Percentiles rank a stretch among this genome's conserved stretches.
These are phyloP conservation scores for Tetragonula carbonaria DNA, from an alignment of 2,888 invertebrate genomes.

Conservation along the genomic window DNA sequence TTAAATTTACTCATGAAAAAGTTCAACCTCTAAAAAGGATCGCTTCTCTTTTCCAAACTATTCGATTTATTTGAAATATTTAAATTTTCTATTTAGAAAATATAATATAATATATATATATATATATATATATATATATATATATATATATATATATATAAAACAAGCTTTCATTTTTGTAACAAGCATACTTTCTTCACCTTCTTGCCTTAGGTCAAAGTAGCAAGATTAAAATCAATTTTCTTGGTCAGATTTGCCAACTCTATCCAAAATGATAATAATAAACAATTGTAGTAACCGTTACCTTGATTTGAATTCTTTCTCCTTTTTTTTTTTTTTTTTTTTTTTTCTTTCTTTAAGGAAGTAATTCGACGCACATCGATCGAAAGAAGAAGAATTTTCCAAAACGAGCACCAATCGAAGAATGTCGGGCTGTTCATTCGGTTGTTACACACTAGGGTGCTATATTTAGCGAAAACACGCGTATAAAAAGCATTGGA, in stretches of 20 bases:
- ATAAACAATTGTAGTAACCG: neutral
- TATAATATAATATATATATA: too few relatives aligned
- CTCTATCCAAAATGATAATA: neutral
- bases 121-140: too few relatives aligned
- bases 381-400: neutral
- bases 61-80: neutral
- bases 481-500: slow-evolving; percentile 62
- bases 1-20: neutral
- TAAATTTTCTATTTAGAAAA: neutral
- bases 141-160: too few relatives aligned
- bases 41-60: neutral
- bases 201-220: neutral
- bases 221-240: neutral
- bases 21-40: neutral
- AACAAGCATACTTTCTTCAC: neutral
- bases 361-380: slow-evolving; percentile 14
- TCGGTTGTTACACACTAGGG: slow-evolving; percentile 46
- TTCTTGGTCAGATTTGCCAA: neutral
- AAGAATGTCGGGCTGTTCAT: slow-evolving; percentile 44
- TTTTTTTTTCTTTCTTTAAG: slow-evolving; percentile 7
- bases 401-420: slow-evolving; percentile 30
- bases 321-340: neutral
- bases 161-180: neutral
- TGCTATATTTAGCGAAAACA: slow-evolving; percentile 68
- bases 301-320: neutral